Evolutionary conservation across 2,113 vertebrate species (phyloP).

Genomic region (Spilogale gracilis): DNA sequence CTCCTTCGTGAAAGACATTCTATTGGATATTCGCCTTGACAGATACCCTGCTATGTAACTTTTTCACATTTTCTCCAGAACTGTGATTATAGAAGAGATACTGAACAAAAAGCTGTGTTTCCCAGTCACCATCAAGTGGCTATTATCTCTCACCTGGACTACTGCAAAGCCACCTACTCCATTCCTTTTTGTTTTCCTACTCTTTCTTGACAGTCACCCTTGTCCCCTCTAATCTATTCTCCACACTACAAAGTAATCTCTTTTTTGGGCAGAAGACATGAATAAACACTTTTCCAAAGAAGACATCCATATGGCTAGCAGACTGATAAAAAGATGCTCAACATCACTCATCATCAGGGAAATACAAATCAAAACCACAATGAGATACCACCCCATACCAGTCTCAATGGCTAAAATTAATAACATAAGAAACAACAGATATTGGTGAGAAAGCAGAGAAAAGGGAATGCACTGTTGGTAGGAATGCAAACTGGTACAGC

Average conservation of each 20-base stretch:
- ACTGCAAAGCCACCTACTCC: neutral
- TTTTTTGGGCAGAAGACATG: neutral
- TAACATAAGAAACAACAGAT: neutral
- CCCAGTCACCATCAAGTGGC: neutral
- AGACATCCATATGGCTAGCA: neutral
- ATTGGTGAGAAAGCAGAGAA: neutral
- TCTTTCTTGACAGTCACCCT: neutral
- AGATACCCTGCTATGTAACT: neutral
- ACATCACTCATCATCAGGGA: neutral
- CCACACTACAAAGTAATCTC: neutral
- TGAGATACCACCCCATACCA: neutral
- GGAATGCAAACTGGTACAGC: neutral
- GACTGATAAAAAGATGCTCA: neutral
- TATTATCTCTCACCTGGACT: neutral
- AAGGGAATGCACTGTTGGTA: neutral
- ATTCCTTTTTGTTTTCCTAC: neutral
- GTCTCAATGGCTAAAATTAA: neutral
- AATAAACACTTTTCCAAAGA: neutral
- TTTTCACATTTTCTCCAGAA: neutral
- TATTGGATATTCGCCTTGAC: neutral
- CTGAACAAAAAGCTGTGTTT: constrained; percentile 1
- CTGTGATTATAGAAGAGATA: neutral
- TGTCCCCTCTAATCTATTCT: neutral
- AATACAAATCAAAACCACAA: neutral
- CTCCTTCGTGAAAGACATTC: neutral